Conservation (phyloP, 1,140 invertebrate species). For the Cydia fagiglandana region DNA sequence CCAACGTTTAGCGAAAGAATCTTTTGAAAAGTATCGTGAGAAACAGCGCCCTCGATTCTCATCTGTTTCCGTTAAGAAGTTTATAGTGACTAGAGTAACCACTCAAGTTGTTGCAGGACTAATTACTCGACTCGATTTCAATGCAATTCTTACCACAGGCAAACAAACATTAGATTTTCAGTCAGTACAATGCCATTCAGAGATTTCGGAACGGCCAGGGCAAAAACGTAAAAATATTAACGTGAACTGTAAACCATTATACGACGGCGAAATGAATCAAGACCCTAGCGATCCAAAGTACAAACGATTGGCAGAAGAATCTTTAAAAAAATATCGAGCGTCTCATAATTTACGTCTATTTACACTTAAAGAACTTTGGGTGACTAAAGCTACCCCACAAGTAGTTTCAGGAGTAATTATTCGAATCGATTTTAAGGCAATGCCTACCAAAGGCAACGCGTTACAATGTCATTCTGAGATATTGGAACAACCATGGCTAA, state of each 20-base stretch:
- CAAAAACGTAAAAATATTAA: background rate
- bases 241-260: background rate
- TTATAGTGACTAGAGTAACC: slow-evolving; percentile 37
- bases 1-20: slow-evolving; percentile 38
- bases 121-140: background rate
- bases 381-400: no score
- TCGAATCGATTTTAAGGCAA: background rate
- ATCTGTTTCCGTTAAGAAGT: background rate
- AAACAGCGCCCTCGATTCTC: no score
- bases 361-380: no score
- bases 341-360: no score
- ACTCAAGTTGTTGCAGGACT: slow-evolving; percentile 48
- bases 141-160: background rate
- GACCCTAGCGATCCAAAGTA: background rate
- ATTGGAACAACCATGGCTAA: background rate
- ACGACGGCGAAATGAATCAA: background rate
- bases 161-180: no score
- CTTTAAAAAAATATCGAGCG: background rate
- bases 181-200: background rate
- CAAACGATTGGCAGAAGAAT: background rate
- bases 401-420: background rate
- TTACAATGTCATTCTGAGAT: background rate
- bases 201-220: background rate
- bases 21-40: background rate
- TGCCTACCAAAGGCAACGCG: background rate